Evolutionary conservation across 1,140 invertebrate species (phyloP), one percentile per base, ranked within the genome.

Genomic region (Neodiprion lecontei): DNA sequence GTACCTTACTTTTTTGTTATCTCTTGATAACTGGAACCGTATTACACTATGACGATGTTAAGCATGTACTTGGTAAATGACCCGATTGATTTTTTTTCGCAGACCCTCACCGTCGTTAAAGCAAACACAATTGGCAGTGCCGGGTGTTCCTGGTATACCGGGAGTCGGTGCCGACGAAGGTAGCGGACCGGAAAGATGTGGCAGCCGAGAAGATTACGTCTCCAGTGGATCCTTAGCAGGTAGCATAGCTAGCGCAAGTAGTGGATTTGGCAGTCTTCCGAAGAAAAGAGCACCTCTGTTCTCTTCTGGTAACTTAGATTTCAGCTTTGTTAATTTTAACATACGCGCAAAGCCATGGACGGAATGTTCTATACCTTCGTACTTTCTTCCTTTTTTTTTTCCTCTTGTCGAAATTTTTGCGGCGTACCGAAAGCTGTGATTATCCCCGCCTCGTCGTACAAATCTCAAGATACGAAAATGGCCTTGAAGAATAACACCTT

Each of bases 181-280:
- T 21, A 76, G 77, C n/a, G 80, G 49, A 50, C 74, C 82, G 14
- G 86, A 85, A 47, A 84, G 85, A 79, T 78, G 84, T 73, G 80
- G 79, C 66, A 88, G 84, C 78, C 87, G 91, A 75, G 93, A 94
- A 79, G 93, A 94, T 88, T 92, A 90, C 81, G 86, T 89, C 10
- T 89, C 89, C 12, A 88, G 85, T 66, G 86, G 87, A 48, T 89
- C 87, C 1, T 77, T 88, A 9, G 92, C 90, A 68, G 94, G 94
- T 67, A 93, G 93, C 78, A 92, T 94, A 80, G 93, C 93, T 53
- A 94, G 92, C 77, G 91, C 91, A 74, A 95, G 94, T 85, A 95
- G 94, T 74, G 94, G 94, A 82, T 96, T 96, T 88, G 94, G 95
- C 72, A 95, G 94, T 85, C 90, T 96, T 84, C 93, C 94, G 72